Percentiles rank a stretch among this genome's conserved stretches.
Conservation (phyloP, 1,140 invertebrate genomes). For the Metaphire vulgaris region DNA sequence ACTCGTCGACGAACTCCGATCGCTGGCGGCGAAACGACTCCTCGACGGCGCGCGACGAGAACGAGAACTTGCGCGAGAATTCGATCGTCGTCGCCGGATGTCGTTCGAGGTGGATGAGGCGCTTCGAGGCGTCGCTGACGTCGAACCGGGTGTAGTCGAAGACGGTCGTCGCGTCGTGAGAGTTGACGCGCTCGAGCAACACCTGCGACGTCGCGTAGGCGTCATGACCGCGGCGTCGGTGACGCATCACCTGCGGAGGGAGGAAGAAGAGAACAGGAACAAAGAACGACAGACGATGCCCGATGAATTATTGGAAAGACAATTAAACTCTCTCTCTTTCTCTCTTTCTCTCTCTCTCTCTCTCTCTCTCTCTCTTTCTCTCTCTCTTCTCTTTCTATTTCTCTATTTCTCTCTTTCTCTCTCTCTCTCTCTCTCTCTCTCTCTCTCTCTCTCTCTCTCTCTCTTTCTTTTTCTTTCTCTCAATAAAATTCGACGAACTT, state of each 20-base stretch:
- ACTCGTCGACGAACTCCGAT: slow-evolving; percentile 70
- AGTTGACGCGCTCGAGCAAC: slow-evolving; percentile 77
- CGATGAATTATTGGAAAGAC: too few relatives aligned
- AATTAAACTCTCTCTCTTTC: too few relatives aligned
- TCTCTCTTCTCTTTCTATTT: too few relatives aligned
- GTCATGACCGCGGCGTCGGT: slow-evolving; percentile 75
- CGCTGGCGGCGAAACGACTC: slow-evolving; percentile 77
- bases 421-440: too few relatives aligned
- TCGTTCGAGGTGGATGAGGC: slow-evolving; percentile 61
- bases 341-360: too few relatives aligned
- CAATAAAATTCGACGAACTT: too few relatives aligned
- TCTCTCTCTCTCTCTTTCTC: too few relatives aligned
- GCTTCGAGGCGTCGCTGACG: slow-evolving; percentile 69
- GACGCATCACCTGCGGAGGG: slow-evolving; percentile 54
- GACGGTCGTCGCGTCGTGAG: slow-evolving; percentile 67
- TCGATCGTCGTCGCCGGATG: slow-evolving; percentile 66
- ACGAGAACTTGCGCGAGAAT: slow-evolving; percentile 74
- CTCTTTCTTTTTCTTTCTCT: too few relatives aligned
- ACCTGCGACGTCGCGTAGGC: slow-evolving; percentile 74
- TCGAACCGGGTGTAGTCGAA: slow-evolving; percentile 74
- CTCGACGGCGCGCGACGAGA: slow-evolving; percentile 69
- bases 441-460: too few relatives aligned
- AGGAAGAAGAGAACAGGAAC: too few relatives aligned
- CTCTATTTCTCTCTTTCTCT: too few relatives aligned
- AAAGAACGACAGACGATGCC: too few relatives aligned